A percentile compares a stretch with the other conserved stretches of the same genome.
These are phyloP conservation scores for Metallyticus violacea DNA, from an alignment of 2,888 invertebrate genomes.

Conservation along the genomic window DNA sequence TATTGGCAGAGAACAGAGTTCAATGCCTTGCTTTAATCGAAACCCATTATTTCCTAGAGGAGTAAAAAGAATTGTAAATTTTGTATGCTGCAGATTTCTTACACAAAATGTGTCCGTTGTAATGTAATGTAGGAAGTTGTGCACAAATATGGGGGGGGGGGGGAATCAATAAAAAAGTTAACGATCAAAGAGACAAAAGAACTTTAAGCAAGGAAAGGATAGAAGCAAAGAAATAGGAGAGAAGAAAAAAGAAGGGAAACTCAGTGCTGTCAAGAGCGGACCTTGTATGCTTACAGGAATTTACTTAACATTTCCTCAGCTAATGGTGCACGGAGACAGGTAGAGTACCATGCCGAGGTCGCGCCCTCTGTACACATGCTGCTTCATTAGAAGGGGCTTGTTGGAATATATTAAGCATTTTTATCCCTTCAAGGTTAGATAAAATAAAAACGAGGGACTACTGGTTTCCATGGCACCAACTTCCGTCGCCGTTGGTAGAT, in stretches of 20 bases:
- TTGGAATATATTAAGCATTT: not conserved
- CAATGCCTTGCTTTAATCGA: no score
- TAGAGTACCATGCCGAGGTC: not conserved
- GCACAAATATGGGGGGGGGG: no score
- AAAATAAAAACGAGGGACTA: not conserved
- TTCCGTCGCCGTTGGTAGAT: not conserved
- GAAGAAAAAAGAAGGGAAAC: not conserved
- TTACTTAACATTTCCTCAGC: not conserved
- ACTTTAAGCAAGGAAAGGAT: not conserved
- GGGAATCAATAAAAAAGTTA: no score
- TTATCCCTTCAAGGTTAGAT: not conserved
- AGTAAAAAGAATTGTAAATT: no score
- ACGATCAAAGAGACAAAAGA: not conserved
- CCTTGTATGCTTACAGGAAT: no score
- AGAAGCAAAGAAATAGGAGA: not conserved
- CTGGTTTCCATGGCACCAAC: no score
- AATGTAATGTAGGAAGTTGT: no score
- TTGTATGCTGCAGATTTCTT: no score
- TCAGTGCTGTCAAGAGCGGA: no score
- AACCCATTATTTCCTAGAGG: no score
- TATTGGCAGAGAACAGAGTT: no score
- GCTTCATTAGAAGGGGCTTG: not conserved
- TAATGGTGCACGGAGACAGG: not conserved
- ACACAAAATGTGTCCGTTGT: no score
- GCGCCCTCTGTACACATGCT: not conserved